phyloP scores from a whole-genome alignment of 2,888 invertebrate genomes.

The Xestia sexstrigata region DNA sequence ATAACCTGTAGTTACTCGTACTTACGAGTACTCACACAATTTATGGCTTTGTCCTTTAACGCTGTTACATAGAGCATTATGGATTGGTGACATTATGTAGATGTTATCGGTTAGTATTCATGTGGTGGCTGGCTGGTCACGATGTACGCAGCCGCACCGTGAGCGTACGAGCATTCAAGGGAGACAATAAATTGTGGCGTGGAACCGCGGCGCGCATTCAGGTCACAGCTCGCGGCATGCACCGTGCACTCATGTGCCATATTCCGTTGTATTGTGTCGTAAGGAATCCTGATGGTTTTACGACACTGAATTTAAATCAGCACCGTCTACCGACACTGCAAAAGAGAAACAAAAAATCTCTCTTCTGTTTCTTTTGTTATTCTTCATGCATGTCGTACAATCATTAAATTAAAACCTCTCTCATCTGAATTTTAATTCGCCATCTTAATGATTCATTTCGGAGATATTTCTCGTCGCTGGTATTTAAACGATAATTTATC shows the following conservation, averaged over 20 bases:
- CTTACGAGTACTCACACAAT: neutral
- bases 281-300: conserved; percentile 65
- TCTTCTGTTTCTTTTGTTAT: conserved; percentile 5
- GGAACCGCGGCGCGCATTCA: conserved; percentile 80
- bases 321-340: neutral
- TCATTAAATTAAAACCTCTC: conserved; percentile 31
- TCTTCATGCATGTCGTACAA: conserved; percentile 28
- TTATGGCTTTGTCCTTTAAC: conserved; percentile 35
- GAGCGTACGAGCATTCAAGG: conserved; percentile 73
- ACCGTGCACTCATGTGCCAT: conserved; percentile 65
- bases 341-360: conserved; percentile 14
- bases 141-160: conserved; percentile 71
- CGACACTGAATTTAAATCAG: conserved; percentile 58
- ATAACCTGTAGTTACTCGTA: conserved; percentile 2
- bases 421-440: conserved; percentile 49
- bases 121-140: conserved; percentile 61
- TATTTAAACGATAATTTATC: conserved; percentile 54
- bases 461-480: conserved; percentile 36
- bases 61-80: conserved; percentile 34
- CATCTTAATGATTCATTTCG: conserved; percentile 51
- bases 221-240: conserved; percentile 69
- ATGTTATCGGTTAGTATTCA: conserved; percentile 65
- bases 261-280: conserved; percentile 54
- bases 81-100: conserved; percentile 57
- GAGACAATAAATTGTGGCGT: conserved; percentile 85